These are phyloP conservation scores for Alfaro cultratus DNA, from an alignment of 2,797 vertebrate genomes.

Conservation along the genomic window DNA sequence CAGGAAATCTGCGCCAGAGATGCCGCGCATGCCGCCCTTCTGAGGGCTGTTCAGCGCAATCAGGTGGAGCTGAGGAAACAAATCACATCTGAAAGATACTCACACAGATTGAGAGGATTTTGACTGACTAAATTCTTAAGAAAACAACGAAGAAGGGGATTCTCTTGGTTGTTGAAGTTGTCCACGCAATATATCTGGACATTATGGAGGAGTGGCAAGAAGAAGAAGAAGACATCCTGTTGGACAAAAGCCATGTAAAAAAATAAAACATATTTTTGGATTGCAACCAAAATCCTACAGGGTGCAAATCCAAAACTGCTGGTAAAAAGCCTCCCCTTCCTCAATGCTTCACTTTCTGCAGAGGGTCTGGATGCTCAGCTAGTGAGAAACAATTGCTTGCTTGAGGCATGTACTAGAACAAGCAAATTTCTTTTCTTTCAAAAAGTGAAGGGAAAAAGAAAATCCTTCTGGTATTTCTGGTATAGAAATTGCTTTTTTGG, in stretches of 20 bases:
- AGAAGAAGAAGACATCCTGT: neutral
- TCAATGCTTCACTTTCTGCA: too few species aligned
- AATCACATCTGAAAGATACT: neutral
- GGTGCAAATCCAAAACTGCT: neutral
- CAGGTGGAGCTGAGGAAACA: slow-evolving; percentile 87
- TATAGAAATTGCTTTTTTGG: too few species aligned
- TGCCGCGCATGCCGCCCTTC: slow-evolving; percentile 86
- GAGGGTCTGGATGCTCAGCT: too few species aligned
- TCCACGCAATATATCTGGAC: neutral
- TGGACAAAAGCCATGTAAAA: neutral
- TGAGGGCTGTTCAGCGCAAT: slow-evolving; percentile 89
- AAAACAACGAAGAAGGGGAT: neutral
- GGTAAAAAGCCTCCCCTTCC: too few species aligned
- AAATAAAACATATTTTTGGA: neutral
- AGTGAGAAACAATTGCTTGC: too few species aligned
- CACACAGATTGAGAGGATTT: neutral
- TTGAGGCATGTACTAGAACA: too few species aligned
- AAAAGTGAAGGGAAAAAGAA: too few species aligned
- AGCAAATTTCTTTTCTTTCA: too few species aligned
- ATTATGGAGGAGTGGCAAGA: neutral
- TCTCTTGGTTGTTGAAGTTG: neutral
- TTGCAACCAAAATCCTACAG: neutral
- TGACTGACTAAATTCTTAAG: neutral
- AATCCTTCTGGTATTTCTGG: too few species aligned
- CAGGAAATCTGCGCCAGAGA: slow-evolving; percentile 89